Conservation (phyloP, 2,797 vertebrate species). For the Clamator glandarius region DNA sequence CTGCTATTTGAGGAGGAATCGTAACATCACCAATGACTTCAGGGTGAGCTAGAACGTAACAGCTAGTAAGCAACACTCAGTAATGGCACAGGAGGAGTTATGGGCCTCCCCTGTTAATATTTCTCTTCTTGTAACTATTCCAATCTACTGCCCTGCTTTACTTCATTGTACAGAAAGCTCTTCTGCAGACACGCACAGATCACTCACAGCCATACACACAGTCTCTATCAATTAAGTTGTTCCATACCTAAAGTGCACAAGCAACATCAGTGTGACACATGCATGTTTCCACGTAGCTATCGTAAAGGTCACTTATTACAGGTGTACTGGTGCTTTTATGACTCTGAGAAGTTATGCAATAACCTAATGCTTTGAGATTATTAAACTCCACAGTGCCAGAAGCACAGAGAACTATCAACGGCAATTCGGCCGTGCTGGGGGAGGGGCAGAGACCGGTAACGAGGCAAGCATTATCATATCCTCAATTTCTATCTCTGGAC, state of each 20-base stretch:
- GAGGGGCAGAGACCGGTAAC: background rate
- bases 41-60: background rate
- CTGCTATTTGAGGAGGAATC: background rate
- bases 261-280: background rate
- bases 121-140: background rate
- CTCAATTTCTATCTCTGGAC: background rate
- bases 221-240: background rate
- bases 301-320: background rate
- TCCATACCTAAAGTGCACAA: background rate
- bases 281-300: background rate
- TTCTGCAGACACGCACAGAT: background rate
- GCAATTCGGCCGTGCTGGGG: background rate
- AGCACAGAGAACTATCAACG: background rate
- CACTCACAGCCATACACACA: background rate
- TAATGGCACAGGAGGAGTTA: background rate
- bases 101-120: background rate
- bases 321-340: background rate
- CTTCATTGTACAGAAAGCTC: background rate
- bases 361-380: background rate
- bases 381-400: background rate
- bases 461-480: background rate
- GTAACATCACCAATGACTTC: background rate
- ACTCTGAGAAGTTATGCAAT: background rate
- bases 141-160: background rate
- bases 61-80: conserved; percentile 17